Percentiles rank a stretch among this genome's conserved stretches.
Conservation (phyloP, 2,113 vertebrate species). For the Oryctolagus cuniculus region DNA sequence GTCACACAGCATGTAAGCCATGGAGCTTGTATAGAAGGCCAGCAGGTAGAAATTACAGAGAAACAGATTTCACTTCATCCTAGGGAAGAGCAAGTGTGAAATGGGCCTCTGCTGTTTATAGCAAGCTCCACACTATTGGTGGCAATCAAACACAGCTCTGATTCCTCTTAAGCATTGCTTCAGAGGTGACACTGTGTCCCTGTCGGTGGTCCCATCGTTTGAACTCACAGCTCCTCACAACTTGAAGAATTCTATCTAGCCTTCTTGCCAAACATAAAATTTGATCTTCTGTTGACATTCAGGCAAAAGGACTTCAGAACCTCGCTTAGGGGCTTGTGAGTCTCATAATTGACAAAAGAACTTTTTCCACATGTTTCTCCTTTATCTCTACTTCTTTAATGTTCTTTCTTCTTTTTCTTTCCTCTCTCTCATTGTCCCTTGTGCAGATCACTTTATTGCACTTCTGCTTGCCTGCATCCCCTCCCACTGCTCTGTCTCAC, state of each 20-base stretch:
- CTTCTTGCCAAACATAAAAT: conserved; percentile 3
- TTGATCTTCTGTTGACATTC: not conserved
- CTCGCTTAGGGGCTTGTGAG: not conserved
- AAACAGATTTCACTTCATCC: not conserved
- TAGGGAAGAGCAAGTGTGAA: not conserved
- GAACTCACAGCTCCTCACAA: not conserved
- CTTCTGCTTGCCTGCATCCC: not conserved
- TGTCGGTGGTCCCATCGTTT: not conserved
- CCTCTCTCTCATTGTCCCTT: not conserved
- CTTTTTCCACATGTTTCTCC: not conserved
- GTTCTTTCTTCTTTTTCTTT: not conserved
- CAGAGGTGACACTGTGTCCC: not conserved
- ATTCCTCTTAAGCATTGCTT: not conserved
- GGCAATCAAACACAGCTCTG: not conserved
- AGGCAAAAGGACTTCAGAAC: conserved; percentile 10
- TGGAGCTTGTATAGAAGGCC: not conserved
- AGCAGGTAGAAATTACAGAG: not conserved
- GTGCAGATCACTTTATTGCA: not conserved
- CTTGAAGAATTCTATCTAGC: not conserved
- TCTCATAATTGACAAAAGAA: not conserved
- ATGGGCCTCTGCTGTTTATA: not conserved
- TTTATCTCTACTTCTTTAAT: not conserved
- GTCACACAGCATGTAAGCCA: not conserved
- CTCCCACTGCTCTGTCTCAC: not conserved
- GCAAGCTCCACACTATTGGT: not conserved